phyloP scores from a whole-genome alignment of 2,113 vertebrate species.

The Eira barbara region DNA sequence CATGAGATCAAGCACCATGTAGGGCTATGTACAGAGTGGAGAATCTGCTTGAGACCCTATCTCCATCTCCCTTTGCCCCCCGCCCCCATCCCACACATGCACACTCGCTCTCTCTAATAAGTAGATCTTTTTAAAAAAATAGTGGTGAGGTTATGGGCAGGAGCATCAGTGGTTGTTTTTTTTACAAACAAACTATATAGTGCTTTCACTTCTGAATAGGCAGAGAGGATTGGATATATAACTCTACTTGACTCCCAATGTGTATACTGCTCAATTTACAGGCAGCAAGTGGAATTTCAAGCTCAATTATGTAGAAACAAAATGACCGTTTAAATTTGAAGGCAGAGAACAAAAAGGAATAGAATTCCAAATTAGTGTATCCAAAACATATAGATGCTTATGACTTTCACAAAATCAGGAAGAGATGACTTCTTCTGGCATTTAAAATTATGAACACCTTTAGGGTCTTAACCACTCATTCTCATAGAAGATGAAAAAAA shows the following conservation, averaged over 20 bases:
- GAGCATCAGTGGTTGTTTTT: not conserved
- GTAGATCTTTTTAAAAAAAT: not conserved
- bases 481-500: conserved; percentile 48
- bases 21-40: not conserved
- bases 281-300: not conserved
- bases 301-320: conserved; percentile 34
- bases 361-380: conserved; percentile 50
- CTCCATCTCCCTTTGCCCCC: not conserved
- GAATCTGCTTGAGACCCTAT: not conserved
- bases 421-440: not conserved
- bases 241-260: conserved; percentile 28
- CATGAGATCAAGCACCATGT: not conserved
- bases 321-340: conserved; percentile 40
- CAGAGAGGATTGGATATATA: conserved; percentile 11
- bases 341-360: not conserved
- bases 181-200: not conserved
- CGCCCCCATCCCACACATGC: not conserved
- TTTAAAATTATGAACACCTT: conserved; percentile 56
- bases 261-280: conserved; percentile 33
- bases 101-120: not conserved
- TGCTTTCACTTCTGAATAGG: not conserved
- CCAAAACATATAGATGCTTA: not conserved
- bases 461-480: conserved; percentile 19
- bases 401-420: conserved; percentile 17
- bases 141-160: not conserved